phyloP scores from a whole-genome alignment of 2,797 vertebrate species.

The Sternarchorhynchus goeldii region DNA sequence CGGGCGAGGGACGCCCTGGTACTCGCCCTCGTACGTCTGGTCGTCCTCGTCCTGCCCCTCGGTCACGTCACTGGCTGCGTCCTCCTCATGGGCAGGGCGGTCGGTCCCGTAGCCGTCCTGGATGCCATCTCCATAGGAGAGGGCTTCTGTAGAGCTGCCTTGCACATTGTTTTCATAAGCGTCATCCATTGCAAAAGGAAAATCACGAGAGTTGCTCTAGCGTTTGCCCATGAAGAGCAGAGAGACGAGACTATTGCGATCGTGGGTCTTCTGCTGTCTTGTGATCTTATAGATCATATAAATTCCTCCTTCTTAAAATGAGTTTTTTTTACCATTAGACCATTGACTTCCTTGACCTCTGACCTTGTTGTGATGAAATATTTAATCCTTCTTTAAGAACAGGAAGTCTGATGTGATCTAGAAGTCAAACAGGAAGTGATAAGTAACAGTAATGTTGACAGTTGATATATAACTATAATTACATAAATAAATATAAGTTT shows the following conservation, averaged over 20 bases:
- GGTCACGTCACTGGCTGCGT: conserved; percentile 90
- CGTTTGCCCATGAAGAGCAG: conserved; percentile 54
- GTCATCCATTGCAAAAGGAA: conserved; percentile 78
- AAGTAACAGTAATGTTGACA: background rate
- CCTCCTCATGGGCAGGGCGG: conserved; percentile 85
- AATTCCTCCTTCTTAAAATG: too few species aligned
- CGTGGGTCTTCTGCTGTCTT: conserved; percentile 7
- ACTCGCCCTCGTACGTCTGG: conserved; percentile 96
- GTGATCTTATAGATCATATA: background rate
- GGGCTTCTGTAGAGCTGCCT: conserved; percentile 73
- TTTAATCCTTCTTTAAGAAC: conserved; percentile 75
- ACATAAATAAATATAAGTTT: too few species aligned
- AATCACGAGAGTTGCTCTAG: conserved; percentile 34
- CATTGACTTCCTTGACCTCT: conserved; percentile 43
- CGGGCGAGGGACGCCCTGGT: conserved; percentile 95
- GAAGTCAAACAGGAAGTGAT: background rate
- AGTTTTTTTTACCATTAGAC: too few species aligned
- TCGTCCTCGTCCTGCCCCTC: conserved; percentile 94
- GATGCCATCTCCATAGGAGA: conserved; percentile 72
- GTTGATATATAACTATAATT: too few species aligned
- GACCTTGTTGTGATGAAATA: conserved; percentile 38
- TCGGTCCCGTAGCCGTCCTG: conserved; percentile 79
- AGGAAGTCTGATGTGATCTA: conserved; percentile 56
- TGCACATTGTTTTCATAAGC: conserved; percentile 82
- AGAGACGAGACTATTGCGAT: conserved; percentile 36